A percentile compares a stretch with the other conserved stretches of the same genome.
phyloP scores from a whole-genome alignment of 1,140 invertebrate species.

The Formica exsecta region DNA sequence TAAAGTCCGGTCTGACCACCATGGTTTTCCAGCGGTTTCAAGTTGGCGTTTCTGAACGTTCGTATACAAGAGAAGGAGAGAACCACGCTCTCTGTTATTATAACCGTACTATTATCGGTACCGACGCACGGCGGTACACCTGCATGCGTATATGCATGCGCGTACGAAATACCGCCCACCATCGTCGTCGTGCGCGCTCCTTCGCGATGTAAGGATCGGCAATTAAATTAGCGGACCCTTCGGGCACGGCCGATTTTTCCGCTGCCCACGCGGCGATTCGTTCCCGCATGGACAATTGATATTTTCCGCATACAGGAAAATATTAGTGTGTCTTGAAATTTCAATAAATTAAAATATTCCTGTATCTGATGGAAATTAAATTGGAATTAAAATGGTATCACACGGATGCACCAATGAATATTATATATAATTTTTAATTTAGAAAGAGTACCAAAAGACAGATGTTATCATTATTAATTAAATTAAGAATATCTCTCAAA shows the following conservation, averaged over 20 bases:
- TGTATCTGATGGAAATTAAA: neutral
- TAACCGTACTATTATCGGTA: conserved; percentile 77
- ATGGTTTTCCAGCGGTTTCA: conserved; percentile 33
- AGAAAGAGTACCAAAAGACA: too few species aligned
- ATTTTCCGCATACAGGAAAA: neutral
- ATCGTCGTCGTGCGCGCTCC: conserved; percentile 38
- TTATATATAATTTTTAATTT: too few species aligned
- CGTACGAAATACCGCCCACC: conserved; percentile 57
- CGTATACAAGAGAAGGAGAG: conserved; percentile 8
- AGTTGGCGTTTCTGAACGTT: conserved; percentile 59
- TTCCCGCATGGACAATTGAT: conserved; percentile 13
- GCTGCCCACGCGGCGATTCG: conserved; percentile 22
- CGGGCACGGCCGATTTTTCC: conserved; percentile 66
- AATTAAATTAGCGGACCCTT: conserved; percentile 76
- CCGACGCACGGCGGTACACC: conserved; percentile 61
- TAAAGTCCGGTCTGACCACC: conserved; percentile 45
- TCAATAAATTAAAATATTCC: neutral
- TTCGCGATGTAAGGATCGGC: conserved; percentile 57
- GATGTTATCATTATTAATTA: too few species aligned
- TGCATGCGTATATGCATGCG: conserved; percentile 40
- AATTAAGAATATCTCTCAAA: too few species aligned
- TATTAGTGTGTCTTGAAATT: neutral
- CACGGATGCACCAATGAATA: too few species aligned
- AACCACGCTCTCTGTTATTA: conserved; percentile 74
- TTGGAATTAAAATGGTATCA: too few species aligned